phyloP scores from a whole-genome alignment of 2,888 invertebrate genomes.

The Tricholauxania praeusta region DNA sequence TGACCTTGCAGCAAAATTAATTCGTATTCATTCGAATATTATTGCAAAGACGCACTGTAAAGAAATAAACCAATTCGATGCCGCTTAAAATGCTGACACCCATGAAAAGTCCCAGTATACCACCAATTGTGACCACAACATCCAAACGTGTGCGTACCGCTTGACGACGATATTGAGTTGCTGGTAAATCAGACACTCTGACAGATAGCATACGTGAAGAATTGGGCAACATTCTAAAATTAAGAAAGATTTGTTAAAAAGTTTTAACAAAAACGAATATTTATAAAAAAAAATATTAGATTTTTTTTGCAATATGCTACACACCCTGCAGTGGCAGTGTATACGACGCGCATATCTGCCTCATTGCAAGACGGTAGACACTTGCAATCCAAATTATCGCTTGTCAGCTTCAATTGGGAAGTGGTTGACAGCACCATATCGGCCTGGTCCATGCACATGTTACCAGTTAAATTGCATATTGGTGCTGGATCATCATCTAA shows the following conservation, averaged over 20 bases:
- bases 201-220: slow-evolving; percentile 46
- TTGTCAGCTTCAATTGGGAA: slow-evolving; percentile 37
- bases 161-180: slow-evolving; percentile 68
- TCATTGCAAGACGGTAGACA: slow-evolving; percentile 80
- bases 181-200: slow-evolving; percentile 60
- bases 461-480: slow-evolving; percentile 22
- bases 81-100: slow-evolving; percentile 74
- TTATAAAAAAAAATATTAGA: too few relatives aligned
- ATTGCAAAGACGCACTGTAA: slow-evolving; percentile 65
- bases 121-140: slow-evolving; percentile 72
- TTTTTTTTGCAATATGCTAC: neutral
- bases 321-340: slow-evolving; percentile 11
- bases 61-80: slow-evolving; percentile 72
- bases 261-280: too few relatives aligned
- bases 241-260: neutral
- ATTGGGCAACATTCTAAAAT: neutral
- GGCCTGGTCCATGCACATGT: slow-evolving; percentile 24
- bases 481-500: slow-evolving; percentile 11
- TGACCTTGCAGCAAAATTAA: too few relatives aligned
- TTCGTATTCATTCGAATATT: slow-evolving; percentile 30
- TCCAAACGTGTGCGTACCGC: slow-evolving; percentile 67
- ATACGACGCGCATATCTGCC: slow-evolving; percentile 40
- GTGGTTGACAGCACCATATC: slow-evolving; percentile 26
- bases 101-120: slow-evolving; percentile 72
- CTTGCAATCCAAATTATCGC: slow-evolving; percentile 71